These are phyloP conservation scores for Corythucha ciliata DNA, from an alignment of 2,888 invertebrate species.

Conservation along the genomic window DNA sequence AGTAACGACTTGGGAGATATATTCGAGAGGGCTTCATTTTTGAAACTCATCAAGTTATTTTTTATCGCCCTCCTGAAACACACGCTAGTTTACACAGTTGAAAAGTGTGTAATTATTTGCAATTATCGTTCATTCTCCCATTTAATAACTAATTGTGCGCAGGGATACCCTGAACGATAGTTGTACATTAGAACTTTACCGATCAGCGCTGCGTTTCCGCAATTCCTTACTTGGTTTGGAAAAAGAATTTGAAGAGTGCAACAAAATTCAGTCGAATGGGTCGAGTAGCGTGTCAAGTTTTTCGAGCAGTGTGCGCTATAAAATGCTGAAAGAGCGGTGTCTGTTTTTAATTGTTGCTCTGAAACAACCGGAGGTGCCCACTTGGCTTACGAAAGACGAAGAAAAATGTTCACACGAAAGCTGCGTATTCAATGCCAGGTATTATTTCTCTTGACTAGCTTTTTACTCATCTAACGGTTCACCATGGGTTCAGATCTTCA, in stretches of 20 bases:
- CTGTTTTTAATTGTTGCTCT: constrained; percentile 27
- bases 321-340: constrained; percentile 27
- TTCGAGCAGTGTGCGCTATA: no score
- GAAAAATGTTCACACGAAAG: constrained; percentile 23
- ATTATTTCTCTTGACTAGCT: background rate
- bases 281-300: background rate
- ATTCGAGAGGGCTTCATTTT: constrained; percentile 28
- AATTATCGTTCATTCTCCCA: no score
- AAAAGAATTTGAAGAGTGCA: constrained; percentile 23
- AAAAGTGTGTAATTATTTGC: no score
- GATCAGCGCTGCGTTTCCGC: constrained; percentile 24
- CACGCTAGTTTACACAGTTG: no score
- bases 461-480: no score
- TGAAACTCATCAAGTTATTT: constrained; percentile 25
- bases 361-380: constrained; percentile 18
- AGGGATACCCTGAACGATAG: no score
- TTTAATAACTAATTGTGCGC: no score
- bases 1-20: constrained; percentile 29
- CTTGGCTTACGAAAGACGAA: constrained; percentile 26
- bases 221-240: constrained; percentile 25
- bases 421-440: constrained; percentile 22
- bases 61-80: constrained; percentile 30
- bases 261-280: no score
- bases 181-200: constrained; percentile 29
- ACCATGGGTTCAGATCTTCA: constrained; percentile 13